Percentiles rank a stretch among this genome's conserved stretches.
phyloP scores from a whole-genome alignment of 1,140 invertebrate species.

The Hirudo medicinalis region DNA sequence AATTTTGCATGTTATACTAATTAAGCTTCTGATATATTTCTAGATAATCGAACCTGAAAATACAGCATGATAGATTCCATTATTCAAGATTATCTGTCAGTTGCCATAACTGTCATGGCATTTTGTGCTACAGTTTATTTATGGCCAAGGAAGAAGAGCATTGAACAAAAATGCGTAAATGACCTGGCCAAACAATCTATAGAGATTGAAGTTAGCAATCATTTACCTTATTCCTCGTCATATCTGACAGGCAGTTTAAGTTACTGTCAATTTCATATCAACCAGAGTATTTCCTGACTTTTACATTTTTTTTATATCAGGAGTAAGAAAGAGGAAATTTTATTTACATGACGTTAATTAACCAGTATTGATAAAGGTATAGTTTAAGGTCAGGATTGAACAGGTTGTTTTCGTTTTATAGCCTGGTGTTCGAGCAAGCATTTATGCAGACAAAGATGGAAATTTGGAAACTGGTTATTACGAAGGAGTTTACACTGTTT shows the following conservation, averaged over 20 bases:
- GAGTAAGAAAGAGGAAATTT: too few relatives aligned
- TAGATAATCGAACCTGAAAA: too few relatives aligned
- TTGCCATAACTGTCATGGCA: not conserved
- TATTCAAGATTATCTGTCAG: too few relatives aligned
- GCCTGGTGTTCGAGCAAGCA: slow-evolving; percentile 64
- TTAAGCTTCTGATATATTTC: too few relatives aligned
- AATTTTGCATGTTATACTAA: too few relatives aligned
- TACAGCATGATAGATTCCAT: too few relatives aligned
- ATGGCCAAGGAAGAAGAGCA: not conserved
- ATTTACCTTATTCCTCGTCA: not conserved
- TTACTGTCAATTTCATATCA: not conserved
- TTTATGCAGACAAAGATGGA: slow-evolving; percentile 71
- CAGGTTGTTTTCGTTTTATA: slow-evolving; percentile 8
- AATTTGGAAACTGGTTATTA: slow-evolving; percentile 69
- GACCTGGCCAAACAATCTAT: not conserved
- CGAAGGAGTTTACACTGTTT: slow-evolving; percentile 75
- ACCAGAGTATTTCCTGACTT: too few relatives aligned
- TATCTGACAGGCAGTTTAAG: not conserved
- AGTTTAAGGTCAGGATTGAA: too few relatives aligned
- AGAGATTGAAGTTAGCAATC: not conserved
- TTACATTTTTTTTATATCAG: too few relatives aligned
- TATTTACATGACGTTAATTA: too few relatives aligned
- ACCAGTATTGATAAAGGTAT: too few relatives aligned
- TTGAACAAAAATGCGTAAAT: not conserved
- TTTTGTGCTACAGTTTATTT: not conserved